phyloP scores from a whole-genome alignment of 2,888 invertebrate genomes.

The Drosophila borealis region DNA sequence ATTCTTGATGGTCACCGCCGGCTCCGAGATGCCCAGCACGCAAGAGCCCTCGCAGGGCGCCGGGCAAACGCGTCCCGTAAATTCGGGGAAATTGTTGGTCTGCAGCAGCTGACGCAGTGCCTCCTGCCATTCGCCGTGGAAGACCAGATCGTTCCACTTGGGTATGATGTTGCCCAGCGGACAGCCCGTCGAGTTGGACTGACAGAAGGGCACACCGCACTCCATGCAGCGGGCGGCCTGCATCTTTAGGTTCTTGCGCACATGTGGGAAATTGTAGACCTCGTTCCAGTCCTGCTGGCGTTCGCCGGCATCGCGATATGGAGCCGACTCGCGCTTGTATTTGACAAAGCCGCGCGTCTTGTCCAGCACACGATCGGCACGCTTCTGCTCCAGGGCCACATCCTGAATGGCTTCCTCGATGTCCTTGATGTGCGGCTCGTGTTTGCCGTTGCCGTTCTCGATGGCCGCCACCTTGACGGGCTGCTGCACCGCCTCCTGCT shows the following conservation, averaged over 20 bases:
- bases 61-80: conserved; percentile 96
- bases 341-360: conserved; percentile 97
- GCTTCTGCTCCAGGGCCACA: conserved; percentile 90
- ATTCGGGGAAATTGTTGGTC: conserved; percentile 99
- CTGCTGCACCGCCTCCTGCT: conserved; percentile 77
- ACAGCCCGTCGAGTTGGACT: conserved; percentile 95
- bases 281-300: conserved; percentile 98
- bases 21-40: conserved; percentile 97
- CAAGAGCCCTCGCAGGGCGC: conserved; percentile 99
- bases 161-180: conserved; percentile 99
- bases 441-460: conserved; percentile 84
- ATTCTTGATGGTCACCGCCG: conserved; percentile 99
- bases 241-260: conserved; percentile 94
- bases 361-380: conserved; percentile 92
- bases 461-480: conserved; percentile 68
- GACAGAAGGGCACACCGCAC: conserved; percentile 99
- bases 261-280: conserved; percentile 94
- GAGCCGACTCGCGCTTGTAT: conserved; percentile 94
- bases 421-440: conserved; percentile 88
- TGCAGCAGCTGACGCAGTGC: conserved; percentile 96
- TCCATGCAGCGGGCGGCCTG: conserved; percentile 99
- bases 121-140: conserved; percentile 96
- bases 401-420: conserved; percentile 96
- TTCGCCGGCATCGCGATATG: conserved; percentile 94
- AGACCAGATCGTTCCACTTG: conserved; percentile 99